Evolutionary conservation across 1,140 invertebrate species (phyloP), one percentile per base, ranked within the genome.

Genomic region (Drosophila novamexicana): DNA sequence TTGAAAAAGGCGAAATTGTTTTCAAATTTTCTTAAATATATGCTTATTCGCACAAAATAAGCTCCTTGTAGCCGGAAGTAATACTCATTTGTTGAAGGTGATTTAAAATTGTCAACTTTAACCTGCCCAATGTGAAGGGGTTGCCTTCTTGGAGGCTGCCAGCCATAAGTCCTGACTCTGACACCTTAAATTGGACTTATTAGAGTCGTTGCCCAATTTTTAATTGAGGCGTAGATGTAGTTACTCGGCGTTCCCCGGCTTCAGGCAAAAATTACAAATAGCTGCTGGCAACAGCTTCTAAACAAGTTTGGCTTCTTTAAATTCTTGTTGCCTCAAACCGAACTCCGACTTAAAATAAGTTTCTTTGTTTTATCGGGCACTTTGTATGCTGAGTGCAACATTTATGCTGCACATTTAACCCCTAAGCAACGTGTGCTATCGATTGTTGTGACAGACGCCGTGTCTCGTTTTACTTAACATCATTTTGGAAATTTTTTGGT

Each of bases 1-100:
- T 56, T 72, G 52, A 40, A 65, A 71, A 57, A 65, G 44, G 39
- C 7, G 18, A 29, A 78, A 68, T 68, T 57, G 45, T 63, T 54
- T 47, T 62, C 34, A 45, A 59, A 66, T 42, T 47, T 54, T 39
- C 59, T 16, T 18, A 37, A 62, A 62, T 81, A 56, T 85, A 81
- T 78, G 49, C 56, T 57, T 59, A 63, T 75, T 68, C 63, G 81
- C 68, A 67, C 61, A 34, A 69, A 58, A 77, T 78, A 75, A 73
- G 40, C 75, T 62, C 53, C 62, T n/a, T 2, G 34, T 36, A 44
- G 4, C 0, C 5, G n/a, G 44, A 36, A 16, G 32, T 37, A 10
- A 47, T 9, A 18, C 9, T 14, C 10, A 32, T 34, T 32, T 18
- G 4, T 5, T 49, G 45, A 45, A 58, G 40, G 40, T 3, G 22